phyloP scores from a whole-genome alignment of 2,113 vertebrate species.

The Desmodus rotundus region DNA sequence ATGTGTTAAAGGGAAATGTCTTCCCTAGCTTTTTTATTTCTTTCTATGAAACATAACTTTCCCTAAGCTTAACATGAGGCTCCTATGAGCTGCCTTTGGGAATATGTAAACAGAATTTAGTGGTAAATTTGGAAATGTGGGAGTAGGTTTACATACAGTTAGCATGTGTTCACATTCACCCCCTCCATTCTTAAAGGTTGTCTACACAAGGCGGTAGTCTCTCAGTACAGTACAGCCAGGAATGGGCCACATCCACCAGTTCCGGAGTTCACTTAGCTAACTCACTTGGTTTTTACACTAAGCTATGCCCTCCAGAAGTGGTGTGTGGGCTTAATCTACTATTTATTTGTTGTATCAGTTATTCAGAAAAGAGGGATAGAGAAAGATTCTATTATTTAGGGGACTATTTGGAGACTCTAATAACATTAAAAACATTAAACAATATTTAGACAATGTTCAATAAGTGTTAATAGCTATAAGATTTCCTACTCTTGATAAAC shows the following conservation, averaged over 20 bases:
- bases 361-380: neutral
- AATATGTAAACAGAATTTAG: neutral
- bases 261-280: neutral
- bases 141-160: neutral
- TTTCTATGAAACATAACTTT: neutral
- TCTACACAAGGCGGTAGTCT: neutral
- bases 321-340: neutral
- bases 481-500: neutral
- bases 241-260: rapidly evolving
- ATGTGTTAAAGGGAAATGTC: neutral
- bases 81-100: neutral
- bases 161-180: neutral
- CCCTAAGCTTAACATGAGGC: neutral
- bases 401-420: neutral
- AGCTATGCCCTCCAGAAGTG: neutral
- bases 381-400: neutral
- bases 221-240: neutral
- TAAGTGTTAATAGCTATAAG: neutral
- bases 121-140: neutral
- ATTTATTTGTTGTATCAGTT: neutral
- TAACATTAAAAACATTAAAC: neutral
- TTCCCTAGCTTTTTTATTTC: neutral
- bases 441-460: neutral
- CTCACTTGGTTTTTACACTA: neutral
- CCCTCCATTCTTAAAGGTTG: neutral